These are phyloP conservation scores for Phyllostomus hastatus DNA, from an alignment of 2,113 vertebrate genomes.

Conservation along the genomic window DNA sequence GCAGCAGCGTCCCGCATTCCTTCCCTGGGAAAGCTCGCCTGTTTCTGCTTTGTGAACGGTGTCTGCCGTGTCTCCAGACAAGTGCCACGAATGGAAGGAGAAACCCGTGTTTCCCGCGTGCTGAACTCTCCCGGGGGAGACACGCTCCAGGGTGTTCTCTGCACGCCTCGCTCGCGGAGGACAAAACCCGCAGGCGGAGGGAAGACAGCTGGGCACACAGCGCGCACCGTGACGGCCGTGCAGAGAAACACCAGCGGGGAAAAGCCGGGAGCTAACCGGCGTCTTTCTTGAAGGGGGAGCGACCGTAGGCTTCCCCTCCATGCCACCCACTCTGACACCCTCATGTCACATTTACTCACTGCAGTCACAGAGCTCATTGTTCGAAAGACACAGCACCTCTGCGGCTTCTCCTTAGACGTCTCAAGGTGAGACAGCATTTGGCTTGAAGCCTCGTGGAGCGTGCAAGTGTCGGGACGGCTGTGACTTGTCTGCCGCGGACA, in stretches of 20 bases:
- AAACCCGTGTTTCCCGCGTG: background rate
- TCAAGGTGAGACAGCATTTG: background rate
- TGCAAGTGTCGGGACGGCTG: background rate
- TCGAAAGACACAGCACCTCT: background rate
- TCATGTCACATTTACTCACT: rapidly evolving
- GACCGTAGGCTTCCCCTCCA: background rate
- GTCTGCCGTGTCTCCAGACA: background rate
- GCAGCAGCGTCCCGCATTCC: background rate
- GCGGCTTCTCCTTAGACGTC: background rate
- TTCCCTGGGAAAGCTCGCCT: background rate
- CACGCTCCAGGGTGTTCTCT: background rate
- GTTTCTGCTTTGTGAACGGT: background rate
- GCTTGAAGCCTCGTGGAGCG: no score
- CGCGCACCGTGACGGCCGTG: background rate
- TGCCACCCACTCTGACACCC: background rate
- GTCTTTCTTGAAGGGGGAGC: background rate
- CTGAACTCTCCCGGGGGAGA: background rate
- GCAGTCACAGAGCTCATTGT: background rate
- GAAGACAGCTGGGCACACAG: background rate
- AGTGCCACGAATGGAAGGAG: background rate
- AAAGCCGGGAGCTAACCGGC: background rate
- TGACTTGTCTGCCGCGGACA: background rate
- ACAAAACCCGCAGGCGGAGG: background rate
- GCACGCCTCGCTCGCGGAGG: background rate
- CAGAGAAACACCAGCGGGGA: background rate